Base-by-base conservation (phyloP, 2,888 invertebrate species). In the Hydriomena furcata region DNA sequence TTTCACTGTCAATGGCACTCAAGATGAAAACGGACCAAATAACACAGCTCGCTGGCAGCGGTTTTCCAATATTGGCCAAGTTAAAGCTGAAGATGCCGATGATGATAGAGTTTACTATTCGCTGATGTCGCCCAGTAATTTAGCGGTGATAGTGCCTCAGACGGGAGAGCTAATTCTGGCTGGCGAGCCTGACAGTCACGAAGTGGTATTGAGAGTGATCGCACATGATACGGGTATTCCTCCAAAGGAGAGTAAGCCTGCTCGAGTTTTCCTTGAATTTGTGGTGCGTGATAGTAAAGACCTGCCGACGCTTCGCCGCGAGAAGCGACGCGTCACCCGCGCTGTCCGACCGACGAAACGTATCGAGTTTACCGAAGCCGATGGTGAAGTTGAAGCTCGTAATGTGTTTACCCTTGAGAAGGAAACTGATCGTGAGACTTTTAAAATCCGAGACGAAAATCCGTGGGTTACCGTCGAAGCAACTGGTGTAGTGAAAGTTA, bases 281-380 rank as follows among this genome's bases (percentile, higher is more conserved):
- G 81, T 93, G 50, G 77, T 87, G 61, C 93, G 92, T 43, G 92
- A 92, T 35, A 91, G 90, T 43, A 92, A 91, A 63, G 91, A 92
- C 41, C 86, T 93, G 65, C 92, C 94, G 54, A 85, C 93, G 55
- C 93, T 94, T 79, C 92, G 91, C 67, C 92, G 95, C 37, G 93
- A 93, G 55, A 95, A 96, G 76, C 92, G 96, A 32, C 92, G 96
- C 41, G 96, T 97, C 1, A 97, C 97, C 21, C 93, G 97, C 42
- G 97, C 97, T 3, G 97, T 98, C n/a, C 92, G 98, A 43, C 97
- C 97, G n/a, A 97, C 97, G 1, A 97, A 97, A 88, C 93, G 97
- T 61, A 96, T 97, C 60, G 97, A 97, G 72, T 97, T 97, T 76
- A 95, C 96, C 0, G 97, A 98, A 83, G 94, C 96, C 5, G 97